Percentiles rank a stretch among this genome's conserved stretches.
Conservation (phyloP, 2,797 vertebrate species). For the Sarcophilus harrisii region DNA sequence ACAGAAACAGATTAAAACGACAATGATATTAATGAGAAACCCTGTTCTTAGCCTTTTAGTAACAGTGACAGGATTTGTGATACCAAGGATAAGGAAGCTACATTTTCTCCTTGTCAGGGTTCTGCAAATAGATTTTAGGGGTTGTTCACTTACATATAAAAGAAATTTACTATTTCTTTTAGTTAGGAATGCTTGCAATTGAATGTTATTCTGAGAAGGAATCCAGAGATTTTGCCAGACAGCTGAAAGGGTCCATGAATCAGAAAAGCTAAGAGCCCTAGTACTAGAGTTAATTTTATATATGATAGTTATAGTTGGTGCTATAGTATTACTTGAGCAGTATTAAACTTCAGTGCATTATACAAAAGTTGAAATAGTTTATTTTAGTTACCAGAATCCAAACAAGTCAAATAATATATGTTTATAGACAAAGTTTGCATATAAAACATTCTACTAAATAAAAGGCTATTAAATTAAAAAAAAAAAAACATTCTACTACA, state of each 20-base stretch:
- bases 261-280: neutral
- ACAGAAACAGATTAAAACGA: neutral
- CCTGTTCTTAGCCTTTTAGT: neutral
- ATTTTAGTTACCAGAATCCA: neutral
- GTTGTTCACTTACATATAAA: neutral
- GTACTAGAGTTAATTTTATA: neutral
- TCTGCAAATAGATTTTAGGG: neutral
- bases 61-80: neutral
- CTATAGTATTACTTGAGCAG: neutral
- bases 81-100: neutral
- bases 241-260: neutral
- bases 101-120: neutral
- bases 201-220: neutral
- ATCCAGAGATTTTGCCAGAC: too few relatives aligned
- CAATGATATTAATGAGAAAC: neutral
- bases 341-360: neutral
- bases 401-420: neutral
- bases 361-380: neutral
- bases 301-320: neutral
- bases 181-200: neutral
- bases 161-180: neutral
- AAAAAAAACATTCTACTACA: neutral
- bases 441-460: neutral
- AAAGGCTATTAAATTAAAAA: too few relatives aligned
- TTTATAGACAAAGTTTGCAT: neutral